Conservation (phyloP, 1,140 invertebrate species). For the Caenorhabditis inopinata region DNA sequence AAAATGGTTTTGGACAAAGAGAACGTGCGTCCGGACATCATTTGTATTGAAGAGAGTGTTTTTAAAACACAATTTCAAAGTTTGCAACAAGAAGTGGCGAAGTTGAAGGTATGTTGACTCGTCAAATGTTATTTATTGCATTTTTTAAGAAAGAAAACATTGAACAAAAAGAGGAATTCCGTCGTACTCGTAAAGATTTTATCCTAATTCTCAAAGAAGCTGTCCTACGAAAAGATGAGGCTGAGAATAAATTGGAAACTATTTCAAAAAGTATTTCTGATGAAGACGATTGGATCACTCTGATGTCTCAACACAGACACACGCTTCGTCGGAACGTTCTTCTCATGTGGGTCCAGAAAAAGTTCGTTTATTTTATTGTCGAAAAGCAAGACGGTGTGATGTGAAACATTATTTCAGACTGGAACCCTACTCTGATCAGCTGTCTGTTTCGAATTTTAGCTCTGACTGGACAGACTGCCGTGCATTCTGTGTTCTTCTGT, state of each 20-base stretch:
- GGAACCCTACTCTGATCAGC: not conserved
- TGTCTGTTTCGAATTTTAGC: not conserved
- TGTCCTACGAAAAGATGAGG: not conserved
- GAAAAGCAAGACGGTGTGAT: too few relatives aligned
- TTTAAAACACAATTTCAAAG: not conserved
- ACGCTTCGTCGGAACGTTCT: slow-evolving; percentile 1
- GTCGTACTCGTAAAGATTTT: slow-evolving; percentile 3
- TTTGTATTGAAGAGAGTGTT: not conserved
- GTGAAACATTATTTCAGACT: not conserved
- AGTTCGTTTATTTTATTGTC: not conserved
- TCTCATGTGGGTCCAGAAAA: slow-evolving; percentile 13
- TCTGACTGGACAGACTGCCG: slow-evolving; percentile 16
- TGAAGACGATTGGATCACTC: not conserved
- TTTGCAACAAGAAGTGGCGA: not conserved
- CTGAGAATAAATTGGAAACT: not conserved
- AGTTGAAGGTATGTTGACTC: too few relatives aligned
- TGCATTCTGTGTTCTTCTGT: slow-evolving; percentile 13
- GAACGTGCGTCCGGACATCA: not conserved
- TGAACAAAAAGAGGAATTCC: not conserved
- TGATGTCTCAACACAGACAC: not conserved
- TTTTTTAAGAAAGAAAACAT: not conserved
- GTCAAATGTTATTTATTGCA: too few relatives aligned
- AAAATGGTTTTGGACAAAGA: not conserved
- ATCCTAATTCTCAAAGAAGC: slow-evolving; percentile 7
- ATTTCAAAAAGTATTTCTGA: not conserved